Evolutionary conservation across 2,888 invertebrate species (phyloP).

Genomic region (Nasonovia ribisnigri): DNA sequence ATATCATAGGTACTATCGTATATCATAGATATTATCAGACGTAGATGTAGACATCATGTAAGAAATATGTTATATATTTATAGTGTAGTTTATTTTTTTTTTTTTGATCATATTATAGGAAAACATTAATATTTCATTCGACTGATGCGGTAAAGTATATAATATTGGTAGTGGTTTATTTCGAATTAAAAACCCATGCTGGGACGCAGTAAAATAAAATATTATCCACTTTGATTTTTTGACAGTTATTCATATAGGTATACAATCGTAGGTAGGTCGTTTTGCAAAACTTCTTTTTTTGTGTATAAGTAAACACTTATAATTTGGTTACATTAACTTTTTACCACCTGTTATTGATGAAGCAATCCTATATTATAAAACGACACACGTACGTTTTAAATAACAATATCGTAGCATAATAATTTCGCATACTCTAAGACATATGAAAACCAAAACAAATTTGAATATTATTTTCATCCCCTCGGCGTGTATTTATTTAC

Average conservation of each 20-base stretch:
- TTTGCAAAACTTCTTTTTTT: neutral
- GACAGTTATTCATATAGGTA: no score
- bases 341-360: neutral
- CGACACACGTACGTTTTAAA: neutral
- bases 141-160: neutral
- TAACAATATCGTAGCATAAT: neutral
- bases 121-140: neutral
- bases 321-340: neutral
- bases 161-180: neutral
- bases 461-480: neutral
- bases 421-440: neutral
- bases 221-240: neutral
- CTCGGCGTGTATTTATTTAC: neutral
- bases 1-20: neutral
- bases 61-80: neutral
- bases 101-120: neutral
- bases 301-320: neutral
- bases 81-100: neutral
- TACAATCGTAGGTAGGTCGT: no score
- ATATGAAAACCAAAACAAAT: neutral
- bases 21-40: neutral
- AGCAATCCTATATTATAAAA: neutral
- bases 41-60: neutral
- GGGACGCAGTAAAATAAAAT: neutral
- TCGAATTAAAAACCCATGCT: neutral